These are phyloP conservation scores for Campoletis raptor DNA, from an alignment of 2,888 invertebrate species.

Conservation along the genomic window DNA sequence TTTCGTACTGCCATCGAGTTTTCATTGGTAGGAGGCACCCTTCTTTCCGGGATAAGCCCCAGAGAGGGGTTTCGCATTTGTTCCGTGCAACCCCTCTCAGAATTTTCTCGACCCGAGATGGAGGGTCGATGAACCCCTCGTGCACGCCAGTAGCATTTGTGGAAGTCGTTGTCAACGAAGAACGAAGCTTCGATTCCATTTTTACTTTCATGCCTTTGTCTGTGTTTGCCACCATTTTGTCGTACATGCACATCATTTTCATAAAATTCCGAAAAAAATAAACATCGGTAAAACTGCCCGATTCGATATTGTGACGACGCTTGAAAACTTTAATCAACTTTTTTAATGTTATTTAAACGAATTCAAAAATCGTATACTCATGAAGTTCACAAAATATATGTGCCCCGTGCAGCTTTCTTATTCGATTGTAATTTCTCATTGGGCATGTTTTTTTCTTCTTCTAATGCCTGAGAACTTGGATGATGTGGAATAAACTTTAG, in stretches of 20 bases:
- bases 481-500: not conserved
- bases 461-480: not conserved
- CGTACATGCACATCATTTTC: not conserved
- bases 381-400: not conserved
- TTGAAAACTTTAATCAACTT: not conserved
- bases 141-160: constrained; percentile 56
- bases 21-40: constrained; percentile 69
- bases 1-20: constrained; percentile 66
- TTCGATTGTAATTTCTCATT: not conserved
- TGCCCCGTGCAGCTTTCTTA: too few relatives aligned
- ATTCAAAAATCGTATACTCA: not conserved
- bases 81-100: constrained; percentile 70
- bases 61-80: constrained; percentile 65
- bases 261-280: not conserved
- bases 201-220: constrained; percentile 31
- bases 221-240: constrained; percentile 3
- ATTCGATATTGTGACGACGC: not conserved
- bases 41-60: constrained; percentile 59
- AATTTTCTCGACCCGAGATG: constrained; percentile 70
- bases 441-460: not conserved
- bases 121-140: constrained; percentile 73
- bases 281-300: not conserved
- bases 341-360: not conserved
- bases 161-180: constrained; percentile 62
- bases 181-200: constrained; percentile 60